Evolutionary conservation across 2,113 vertebrate species (phyloP), one percentile per base, ranked within the genome.

Genomic region (Quiscalus mexicanus): DNA sequence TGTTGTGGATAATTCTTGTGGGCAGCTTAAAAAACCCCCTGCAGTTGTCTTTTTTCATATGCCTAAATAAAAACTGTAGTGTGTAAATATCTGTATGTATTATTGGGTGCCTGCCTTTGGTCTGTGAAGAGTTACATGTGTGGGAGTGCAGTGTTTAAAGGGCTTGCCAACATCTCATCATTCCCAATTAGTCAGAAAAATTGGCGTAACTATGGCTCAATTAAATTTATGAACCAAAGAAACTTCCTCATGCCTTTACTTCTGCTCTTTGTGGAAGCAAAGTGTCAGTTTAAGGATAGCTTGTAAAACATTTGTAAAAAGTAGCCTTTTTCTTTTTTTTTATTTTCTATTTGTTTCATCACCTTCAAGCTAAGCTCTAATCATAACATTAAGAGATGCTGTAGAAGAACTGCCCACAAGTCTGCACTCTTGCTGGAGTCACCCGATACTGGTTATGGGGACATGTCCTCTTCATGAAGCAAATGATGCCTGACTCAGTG

Each of bases 171-270:
- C 68, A 95, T 89, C 89, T 93, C 83, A 93, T 95, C 47, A 45
- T 82, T 84, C 82, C 80, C 73, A 95, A 89, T 95, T 95, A 96
- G 77, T 83, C 67, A 89, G 45, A 85, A 95, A 82, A 93, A 89
- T 33, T 84, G 83, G 87, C 90, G 71, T 87, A 89, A 81, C 92
- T 93, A 15, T 86, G 76, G 58, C 39, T 84, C 93, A 95, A 94
- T 95, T 94, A 94, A 94, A 93, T 91, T 87, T 94, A 86, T 87
- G 93, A 94, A 92, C 91, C 77, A 94, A 88, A 87, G 53, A 77
- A 91, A 39, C 86, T 92, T 93, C 95, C 86, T 92, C 90, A 89
- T 95, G 73, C 52, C 41, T 88, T 89, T 93, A 63, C 67, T 62
- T 60, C 55, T 60, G n/a, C 63, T 87, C 58, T 75, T 85, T 24